Conservation (phyloP, 2,113 vertebrate genomes). For the Corydoras sp. region DNA sequence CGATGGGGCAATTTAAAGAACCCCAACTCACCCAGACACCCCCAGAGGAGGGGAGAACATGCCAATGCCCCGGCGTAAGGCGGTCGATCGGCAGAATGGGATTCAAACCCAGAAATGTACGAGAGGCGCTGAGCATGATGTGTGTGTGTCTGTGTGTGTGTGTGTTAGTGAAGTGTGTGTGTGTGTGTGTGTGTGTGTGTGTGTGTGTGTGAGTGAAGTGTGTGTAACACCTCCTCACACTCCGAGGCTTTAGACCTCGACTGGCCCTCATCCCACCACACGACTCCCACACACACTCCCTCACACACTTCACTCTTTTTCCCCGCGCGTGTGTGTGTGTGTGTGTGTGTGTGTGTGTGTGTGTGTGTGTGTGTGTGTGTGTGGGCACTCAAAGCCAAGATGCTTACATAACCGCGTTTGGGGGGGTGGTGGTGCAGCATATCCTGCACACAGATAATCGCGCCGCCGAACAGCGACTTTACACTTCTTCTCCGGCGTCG, state of each 20-base stretch:
- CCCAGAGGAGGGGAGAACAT: too few relatives aligned
- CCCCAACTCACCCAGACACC: too few relatives aligned
- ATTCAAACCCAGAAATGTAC: too few relatives aligned
- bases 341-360: conserved; percentile 14
- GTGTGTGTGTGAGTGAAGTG: conserved; percentile 20
- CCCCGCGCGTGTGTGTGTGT: not conserved
- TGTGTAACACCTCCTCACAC: conserved; percentile 40
- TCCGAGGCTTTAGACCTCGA: conserved; percentile 39
- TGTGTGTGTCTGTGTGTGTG: not conserved
- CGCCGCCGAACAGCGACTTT: not conserved
- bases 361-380: conserved; percentile 20
- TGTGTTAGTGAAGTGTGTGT: conserved; percentile 21
- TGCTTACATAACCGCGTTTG: conserved; percentile 49
- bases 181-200: conserved; percentile 11
- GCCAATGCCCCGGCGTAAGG: too few relatives aligned
- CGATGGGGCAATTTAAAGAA: too few relatives aligned
- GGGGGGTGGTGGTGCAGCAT: conserved; percentile 42
- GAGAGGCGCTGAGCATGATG: too few relatives aligned
- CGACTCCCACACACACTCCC: conserved; percentile 43
- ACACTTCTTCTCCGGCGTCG: not conserved
- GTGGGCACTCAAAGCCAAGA: conserved; percentile 35
- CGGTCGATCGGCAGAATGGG: too few relatives aligned
- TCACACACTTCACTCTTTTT: conserved; percentile 31
- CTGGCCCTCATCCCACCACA: conserved; percentile 41
- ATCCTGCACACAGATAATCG: conserved; percentile 23